Conservation (phyloP, 2,888 invertebrate genomes). For the Dryomyza anilis region DNA sequence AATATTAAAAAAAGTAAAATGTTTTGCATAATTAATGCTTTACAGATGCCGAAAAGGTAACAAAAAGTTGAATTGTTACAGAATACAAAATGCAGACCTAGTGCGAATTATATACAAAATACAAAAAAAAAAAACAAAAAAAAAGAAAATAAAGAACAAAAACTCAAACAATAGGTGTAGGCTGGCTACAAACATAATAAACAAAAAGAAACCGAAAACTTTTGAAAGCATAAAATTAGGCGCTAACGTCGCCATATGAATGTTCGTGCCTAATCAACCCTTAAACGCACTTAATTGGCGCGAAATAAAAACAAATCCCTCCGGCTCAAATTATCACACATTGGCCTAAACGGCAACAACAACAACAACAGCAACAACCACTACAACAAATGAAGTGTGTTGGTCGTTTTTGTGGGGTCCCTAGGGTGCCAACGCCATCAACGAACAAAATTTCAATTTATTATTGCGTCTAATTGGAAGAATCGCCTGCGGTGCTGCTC, state of each 20-base stretch:
- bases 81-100: background rate
- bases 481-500: slow-evolving; percentile 50
- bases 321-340: slow-evolving; percentile 45
- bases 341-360: slow-evolving; percentile 43
- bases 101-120: background rate
- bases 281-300: slow-evolving; percentile 53
- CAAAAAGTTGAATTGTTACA: slow-evolving; percentile 15
- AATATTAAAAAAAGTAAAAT: slow-evolving; percentile 59
- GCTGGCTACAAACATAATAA: too few relatives aligned
- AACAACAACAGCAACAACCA: slow-evolving; percentile 5
- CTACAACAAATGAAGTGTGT: background rate
- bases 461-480: slow-evolving; percentile 57
- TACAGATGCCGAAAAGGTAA: too few relatives aligned
- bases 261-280: slow-evolving; percentile 56
- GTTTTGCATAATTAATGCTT: slow-evolving; percentile 57
- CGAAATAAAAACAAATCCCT: slow-evolving; percentile 13
- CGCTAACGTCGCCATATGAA: slow-evolving; percentile 21
- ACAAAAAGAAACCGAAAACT: too few relatives aligned
- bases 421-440: slow-evolving; percentile 14
- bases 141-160: too few relatives aligned
- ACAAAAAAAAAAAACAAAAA: background rate
- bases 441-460: slow-evolving; percentile 51
- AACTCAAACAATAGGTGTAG: too few relatives aligned
- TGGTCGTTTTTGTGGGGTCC: slow-evolving; percentile 18
- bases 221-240: slow-evolving; percentile 19